Base-by-base conservation (phyloP, 2,113 vertebrate genomes). In the Tenrec ecaudatus region DNA sequence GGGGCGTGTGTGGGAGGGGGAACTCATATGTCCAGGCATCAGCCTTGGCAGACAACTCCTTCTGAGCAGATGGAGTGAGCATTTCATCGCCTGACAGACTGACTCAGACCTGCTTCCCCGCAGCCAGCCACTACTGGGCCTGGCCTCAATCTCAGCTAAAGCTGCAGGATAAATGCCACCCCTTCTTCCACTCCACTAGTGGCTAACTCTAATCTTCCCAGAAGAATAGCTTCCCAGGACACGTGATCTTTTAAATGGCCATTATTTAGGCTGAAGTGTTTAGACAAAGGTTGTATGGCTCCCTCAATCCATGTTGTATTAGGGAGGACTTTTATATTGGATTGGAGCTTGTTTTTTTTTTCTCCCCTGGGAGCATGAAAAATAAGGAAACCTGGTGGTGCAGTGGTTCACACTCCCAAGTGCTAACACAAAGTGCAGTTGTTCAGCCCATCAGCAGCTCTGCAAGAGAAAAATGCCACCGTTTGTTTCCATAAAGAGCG, bases 61-160 rank as follows among this genome's bases (percentile, higher is more conserved):
- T 89, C 69, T 73, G 92, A 96, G 83, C 96, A 97, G 95, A 97
- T 97, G 96, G 95, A 95, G 86, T 88, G 88, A 96, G 94, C 88
- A 88, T 94, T 94, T 96, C 86, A 80, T 38, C 23, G 27, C 96
- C 88, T 93, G 86, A 92, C 82, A 80, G 87, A 89, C 94, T 96
- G 96, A 94, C 94, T 95, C 96, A 96, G 96, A 94, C 88, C 89
- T 94, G 93, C 88, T 58, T 96, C 47, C 84, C 91, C 92, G 57
- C 47, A 95, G 92, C 80, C 92, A 93, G 91, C 88, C 82, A 66
- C 94, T 88, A 38, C 82, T 88, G 81, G 62, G 73, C 15, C 62
- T 89, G 92, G 58, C 47, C 89, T 91, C 58, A 83, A 75, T 95
- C 82, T 95, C 40, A 77, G 89, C 83, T 82, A 36, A 92, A 93